phyloP scores from a whole-genome alignment of 1,140 invertebrate species.

The Globodera rostochiensis region DNA sequence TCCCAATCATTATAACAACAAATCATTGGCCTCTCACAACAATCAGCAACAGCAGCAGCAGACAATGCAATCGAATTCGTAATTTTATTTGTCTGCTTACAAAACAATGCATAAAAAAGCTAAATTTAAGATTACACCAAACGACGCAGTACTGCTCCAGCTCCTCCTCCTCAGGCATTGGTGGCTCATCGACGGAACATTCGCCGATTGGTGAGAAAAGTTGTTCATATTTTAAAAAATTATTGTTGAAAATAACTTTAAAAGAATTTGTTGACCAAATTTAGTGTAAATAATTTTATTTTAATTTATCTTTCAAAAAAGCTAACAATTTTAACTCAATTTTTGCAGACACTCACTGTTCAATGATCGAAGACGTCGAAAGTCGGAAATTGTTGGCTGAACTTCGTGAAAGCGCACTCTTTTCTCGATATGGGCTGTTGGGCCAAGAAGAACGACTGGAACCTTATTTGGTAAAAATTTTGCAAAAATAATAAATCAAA shows the following conservation, averaged over 20 bases:
- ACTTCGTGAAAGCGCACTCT: not conserved
- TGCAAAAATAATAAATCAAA: not conserved
- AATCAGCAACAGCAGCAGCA: not conserved
- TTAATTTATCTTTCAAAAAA: too few relatives aligned
- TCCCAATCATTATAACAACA: too few relatives aligned
- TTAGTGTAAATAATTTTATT: too few relatives aligned
- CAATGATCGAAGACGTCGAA: constrained; percentile 4
- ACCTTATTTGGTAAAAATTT: not conserved
- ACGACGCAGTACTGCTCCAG: not conserved
- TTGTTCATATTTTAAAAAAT: too few relatives aligned
- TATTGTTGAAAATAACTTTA: too few relatives aligned
- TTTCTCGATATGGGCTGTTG: not conserved
- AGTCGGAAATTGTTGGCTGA: not conserved
- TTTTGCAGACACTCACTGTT: not conserved
- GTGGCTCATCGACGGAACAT: constrained; percentile 24
- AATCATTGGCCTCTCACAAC: not conserved
- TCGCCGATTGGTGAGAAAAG: not conserved
- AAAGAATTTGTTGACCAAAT: too few relatives aligned
- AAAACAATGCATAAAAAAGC: not conserved
- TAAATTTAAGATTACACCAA: too few relatives aligned
- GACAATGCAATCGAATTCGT: not conserved
- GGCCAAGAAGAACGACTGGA: constrained; percentile 13
- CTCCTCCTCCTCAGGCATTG: constrained; percentile 27
- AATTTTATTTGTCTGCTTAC: not conserved
- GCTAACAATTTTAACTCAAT: not conserved